Conservation (phyloP, 2,113 vertebrate genomes). For the Muscicapa adusta region DNA sequence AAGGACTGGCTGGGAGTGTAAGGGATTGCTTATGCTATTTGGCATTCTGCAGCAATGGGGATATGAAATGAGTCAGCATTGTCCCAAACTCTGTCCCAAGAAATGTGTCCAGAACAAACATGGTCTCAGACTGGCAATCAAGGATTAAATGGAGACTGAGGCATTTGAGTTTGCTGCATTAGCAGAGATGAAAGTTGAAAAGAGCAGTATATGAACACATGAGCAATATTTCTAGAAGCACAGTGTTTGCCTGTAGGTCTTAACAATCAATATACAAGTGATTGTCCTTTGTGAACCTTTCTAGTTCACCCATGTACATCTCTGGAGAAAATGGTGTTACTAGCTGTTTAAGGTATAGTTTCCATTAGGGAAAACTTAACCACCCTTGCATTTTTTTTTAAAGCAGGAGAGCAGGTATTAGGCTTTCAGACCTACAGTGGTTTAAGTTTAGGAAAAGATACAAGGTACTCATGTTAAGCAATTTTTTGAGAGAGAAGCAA, state of each 20-base stretch:
- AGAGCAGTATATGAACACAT: not conserved
- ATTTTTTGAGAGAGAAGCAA: not conserved
- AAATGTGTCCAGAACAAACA: not conserved
- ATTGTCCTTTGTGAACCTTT: not conserved
- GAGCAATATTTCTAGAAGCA: not conserved
- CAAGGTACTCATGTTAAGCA: not conserved
- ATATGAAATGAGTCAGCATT: not conserved
- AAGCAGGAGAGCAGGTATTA: not conserved
- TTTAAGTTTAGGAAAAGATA: not conserved
- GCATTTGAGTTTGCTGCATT: not conserved
- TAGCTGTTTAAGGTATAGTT: not conserved
- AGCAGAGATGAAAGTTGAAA: not conserved
- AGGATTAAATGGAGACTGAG: not conserved
- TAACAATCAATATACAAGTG: not conserved
- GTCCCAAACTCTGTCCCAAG: not conserved
- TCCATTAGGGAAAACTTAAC: not conserved
- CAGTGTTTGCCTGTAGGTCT: not conserved
- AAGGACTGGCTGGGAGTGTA: not conserved
- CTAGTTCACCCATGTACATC: not conserved
- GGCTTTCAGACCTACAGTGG: not conserved
- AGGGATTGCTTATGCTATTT: accelerated
- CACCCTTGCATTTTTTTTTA: not conserved
- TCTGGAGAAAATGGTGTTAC: not conserved
- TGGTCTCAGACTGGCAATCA: not conserved
- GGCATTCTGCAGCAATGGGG: not conserved